phyloP scores from a whole-genome alignment of 2,797 vertebrate genomes.

The Siniperca obscura region DNA sequence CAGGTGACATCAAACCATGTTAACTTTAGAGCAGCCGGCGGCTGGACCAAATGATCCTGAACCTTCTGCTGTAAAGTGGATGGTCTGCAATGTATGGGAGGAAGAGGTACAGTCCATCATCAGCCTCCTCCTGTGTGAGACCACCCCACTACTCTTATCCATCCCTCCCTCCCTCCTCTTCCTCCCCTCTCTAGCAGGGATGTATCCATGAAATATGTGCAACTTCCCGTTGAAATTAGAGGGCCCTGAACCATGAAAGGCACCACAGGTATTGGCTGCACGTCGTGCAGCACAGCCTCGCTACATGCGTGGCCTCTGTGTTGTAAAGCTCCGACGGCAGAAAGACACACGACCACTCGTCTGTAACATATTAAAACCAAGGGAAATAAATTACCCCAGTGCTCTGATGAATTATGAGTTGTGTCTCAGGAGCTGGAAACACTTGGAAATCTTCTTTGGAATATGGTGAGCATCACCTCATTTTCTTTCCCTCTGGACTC shows the following conservation, averaged over 20 bases:
- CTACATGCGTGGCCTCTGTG: constrained; percentile 87
- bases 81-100: constrained; percentile 84
- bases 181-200: constrained; percentile 78
- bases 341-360: constrained; percentile 93
- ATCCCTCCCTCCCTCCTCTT: constrained; percentile 7
- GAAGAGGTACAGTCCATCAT: constrained; percentile 94
- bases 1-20: constrained; percentile 85
- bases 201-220: constrained; percentile 98
- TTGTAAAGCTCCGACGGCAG: constrained; percentile 90
- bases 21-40: constrained; percentile 79
- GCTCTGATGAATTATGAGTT: constrained; percentile 94
- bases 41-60: constrained; percentile 93
- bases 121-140: constrained; percentile 90
- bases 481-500: constrained; percentile 60
- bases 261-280: constrained; percentile 95
- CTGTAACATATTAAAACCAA: constrained; percentile 99
- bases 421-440: constrained; percentile 86
- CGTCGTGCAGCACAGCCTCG: constrained; percentile 58
- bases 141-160: constrained; percentile 16
- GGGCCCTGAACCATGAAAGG: constrained; percentile 98
- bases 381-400: constrained; percentile 95
- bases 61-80: constrained; percentile 78
- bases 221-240: constrained; percentile 99
- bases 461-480: constrained; percentile 75
- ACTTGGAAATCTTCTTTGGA: constrained; percentile 76